Evolutionary conservation across 2,797 vertebrate species (phyloP), one percentile per base, ranked within the genome.

Genomic region (Argentina silus): DNA sequence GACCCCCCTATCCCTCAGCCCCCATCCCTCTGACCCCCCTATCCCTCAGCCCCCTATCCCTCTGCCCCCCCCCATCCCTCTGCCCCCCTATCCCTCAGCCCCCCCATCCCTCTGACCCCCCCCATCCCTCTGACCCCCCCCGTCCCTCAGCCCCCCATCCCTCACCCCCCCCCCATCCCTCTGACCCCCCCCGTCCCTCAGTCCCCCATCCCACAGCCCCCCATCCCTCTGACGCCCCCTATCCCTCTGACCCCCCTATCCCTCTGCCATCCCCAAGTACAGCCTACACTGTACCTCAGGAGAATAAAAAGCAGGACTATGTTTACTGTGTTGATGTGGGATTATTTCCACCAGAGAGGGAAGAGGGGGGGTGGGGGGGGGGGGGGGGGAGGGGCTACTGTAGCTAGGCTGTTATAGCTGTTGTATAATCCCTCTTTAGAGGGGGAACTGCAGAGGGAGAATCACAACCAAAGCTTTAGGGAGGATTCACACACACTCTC

Each of bases 381-480:
- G 36, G 72, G 72, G 69, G 11, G 51, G n/a, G 5, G 0, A 4
- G 4, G 27, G 27, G 27, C 2, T 36, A 36, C 27, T 36, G 27
- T 36, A 36, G 27, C 27, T 36, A 36, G 44, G 14, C 43, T 45
- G 63, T 65, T 65, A 3, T 21, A 62, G 69, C 50, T 76, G 68
- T 73, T 76, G 75, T 64, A 69, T 63, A 67, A 81, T 36, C 72
- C 68, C 27, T 19, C 53, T 65, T 61, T 60, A 75, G 60, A 7
- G 44, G 51, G 51, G 55, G 69, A 75, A 70, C 69, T 81, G 76
- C 77, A 74, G 78, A 78, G 78, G 27, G 70, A 66, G 72, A 70
- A 73, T 62, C 78, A 50, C 8, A 74, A 80, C 67, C 47, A 73
- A 81, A 79, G 82, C 80, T 69, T 78, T 76, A 72, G 70, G 73